These are phyloP conservation scores for Naso thynnoides DNA, from an alignment of 2,797 vertebrate genomes.

Conservation along the genomic window DNA sequence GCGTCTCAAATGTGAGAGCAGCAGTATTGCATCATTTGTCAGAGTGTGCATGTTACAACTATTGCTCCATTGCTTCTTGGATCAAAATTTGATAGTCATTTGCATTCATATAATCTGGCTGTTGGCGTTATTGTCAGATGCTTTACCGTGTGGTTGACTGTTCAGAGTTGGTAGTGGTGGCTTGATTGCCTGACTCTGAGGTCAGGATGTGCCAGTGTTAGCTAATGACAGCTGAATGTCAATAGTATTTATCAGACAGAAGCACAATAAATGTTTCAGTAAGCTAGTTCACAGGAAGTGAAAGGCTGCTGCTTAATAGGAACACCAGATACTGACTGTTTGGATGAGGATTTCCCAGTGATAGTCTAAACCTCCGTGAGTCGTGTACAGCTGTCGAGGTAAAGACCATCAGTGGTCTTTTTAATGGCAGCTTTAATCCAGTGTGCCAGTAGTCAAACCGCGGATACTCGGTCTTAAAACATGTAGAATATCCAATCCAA, in stretches of 20 bases:
- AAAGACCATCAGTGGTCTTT: not conserved
- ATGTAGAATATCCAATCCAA: slow-evolving; percentile 16
- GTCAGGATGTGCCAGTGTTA: not conserved
- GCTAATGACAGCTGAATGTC: not conserved
- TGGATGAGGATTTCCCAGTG: not conserved
- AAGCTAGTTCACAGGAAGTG: slow-evolving; percentile 1
- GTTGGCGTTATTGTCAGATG: not conserved
- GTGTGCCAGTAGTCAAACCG: slow-evolving; percentile 4
- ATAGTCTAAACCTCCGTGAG: not conserved
- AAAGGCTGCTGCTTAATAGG: not conserved
- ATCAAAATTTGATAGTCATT: slow-evolving; percentile 14
- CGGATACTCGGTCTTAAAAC: slow-evolving; percentile 10
- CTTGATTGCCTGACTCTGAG: not conserved
- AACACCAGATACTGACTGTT: slow-evolving; percentile 13
- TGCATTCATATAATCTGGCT: not conserved
- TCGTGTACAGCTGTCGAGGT: slow-evolving; percentile 2
- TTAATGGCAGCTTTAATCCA: slow-evolving; percentile 10
- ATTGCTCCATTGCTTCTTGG: not conserved
- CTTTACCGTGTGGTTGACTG: not conserved
- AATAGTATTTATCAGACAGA: slow-evolving; percentile 2
- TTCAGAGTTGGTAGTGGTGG: not conserved
- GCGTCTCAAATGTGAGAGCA: slow-evolving; percentile 7
- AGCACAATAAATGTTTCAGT: slow-evolving; percentile 7
- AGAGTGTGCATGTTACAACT: not conserved
- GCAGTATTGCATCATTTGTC: slow-evolving; percentile 3